These are phyloP conservation scores for Notiomystis cincta DNA, from an alignment of 2,113 vertebrate species.

Conservation along the genomic window DNA sequence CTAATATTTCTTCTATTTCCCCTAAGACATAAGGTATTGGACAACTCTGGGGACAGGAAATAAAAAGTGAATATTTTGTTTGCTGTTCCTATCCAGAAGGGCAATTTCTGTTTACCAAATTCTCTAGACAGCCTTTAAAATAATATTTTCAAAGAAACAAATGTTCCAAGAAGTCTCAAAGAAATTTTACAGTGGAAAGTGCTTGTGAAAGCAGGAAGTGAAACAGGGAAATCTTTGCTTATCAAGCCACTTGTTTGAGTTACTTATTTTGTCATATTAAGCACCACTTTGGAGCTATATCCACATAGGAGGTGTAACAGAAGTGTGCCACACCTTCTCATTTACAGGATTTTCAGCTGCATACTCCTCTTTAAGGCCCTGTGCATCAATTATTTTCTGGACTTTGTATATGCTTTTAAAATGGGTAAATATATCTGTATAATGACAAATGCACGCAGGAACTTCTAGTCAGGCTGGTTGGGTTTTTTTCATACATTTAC, in stretches of 20 bases:
- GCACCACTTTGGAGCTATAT: background rate
- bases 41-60: background rate
- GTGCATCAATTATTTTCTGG: background rate
- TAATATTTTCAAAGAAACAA: background rate
- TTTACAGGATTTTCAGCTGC: background rate
- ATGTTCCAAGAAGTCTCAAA: background rate
- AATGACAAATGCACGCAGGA: background rate
- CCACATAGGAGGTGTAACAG: background rate
- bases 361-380: background rate
- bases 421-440: background rate
- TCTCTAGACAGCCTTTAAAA: background rate
- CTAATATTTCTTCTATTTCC: background rate
- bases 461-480: background rate
- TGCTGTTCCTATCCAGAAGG: background rate
- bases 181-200: background rate
- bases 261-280: background rate
- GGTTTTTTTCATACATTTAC: background rate
- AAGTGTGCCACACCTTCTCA: background rate
- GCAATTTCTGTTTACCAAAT: background rate
- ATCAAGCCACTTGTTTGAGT: background rate
- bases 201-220: background rate
- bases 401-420: background rate
- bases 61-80: background rate
- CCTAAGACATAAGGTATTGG: background rate
- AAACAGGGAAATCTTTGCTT: conserved; percentile 3